A percentile compares a stretch with the other conserved stretches of the same genome.
phyloP scores from a whole-genome alignment of 2,797 vertebrate species.

The Mus caroli region DNA sequence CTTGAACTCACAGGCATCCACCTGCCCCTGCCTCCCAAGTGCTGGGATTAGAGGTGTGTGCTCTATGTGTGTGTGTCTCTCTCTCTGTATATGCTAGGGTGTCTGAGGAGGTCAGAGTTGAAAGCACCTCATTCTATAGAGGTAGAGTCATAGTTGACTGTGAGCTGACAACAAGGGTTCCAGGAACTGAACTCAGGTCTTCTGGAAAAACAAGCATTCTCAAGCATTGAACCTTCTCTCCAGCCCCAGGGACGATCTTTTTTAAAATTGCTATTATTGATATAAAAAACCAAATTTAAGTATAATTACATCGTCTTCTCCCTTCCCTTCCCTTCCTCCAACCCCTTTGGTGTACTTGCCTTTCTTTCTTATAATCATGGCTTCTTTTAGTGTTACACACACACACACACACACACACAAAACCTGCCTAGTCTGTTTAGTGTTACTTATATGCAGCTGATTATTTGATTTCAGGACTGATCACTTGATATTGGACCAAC shows the following conservation, averaged over 20 bases:
- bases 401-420: neutral
- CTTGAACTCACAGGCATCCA: neutral
- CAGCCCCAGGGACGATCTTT: neutral
- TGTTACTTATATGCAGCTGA: neutral
- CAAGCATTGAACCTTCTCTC: neutral
- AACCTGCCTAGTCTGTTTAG: neutral
- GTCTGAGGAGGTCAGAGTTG: neutral
- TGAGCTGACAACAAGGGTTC: neutral
- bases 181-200: neutral
- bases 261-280: neutral
- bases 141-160: neutral
- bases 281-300: neutral
- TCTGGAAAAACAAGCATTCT: neutral
- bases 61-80: neutral
- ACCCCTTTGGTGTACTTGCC: neutral
- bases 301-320: neutral
- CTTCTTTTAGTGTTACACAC: neutral
- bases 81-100: neutral
- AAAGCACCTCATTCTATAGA: neutral
- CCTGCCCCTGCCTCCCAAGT: neutral
- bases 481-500: neutral
- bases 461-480: neutral
- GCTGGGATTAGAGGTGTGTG: neutral
- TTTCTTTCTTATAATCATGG: neutral
- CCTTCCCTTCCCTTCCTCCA: neutral